Conservation (phyloP, 2,113 vertebrate genomes). For the Polypterus senegalus region DNA sequence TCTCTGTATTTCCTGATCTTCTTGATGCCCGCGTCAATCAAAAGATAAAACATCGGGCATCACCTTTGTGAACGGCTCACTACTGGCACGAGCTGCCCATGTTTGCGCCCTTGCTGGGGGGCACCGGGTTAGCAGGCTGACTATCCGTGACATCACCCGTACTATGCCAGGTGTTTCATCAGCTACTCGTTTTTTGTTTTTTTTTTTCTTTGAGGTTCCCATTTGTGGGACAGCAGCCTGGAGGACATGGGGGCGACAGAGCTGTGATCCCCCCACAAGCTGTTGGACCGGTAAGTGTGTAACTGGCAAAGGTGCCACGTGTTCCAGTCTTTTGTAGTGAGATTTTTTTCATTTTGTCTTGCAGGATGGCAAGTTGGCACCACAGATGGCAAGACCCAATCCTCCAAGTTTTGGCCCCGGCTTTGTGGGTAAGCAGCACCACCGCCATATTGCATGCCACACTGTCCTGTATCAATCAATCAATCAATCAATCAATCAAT, state of each 20-base stretch:
- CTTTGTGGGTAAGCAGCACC: slow-evolving; percentile 78
- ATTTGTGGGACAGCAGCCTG: slow-evolving; percentile 55
- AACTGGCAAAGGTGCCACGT: not conserved
- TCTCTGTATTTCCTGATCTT: too few relatives aligned
- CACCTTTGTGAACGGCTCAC: too few relatives aligned
- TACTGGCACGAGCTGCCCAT: too few relatives aligned
- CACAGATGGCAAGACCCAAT: slow-evolving; percentile 74
- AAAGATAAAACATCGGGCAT: too few relatives aligned
- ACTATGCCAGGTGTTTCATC: too few relatives aligned
- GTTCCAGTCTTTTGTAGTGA: not conserved
- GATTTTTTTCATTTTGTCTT: slow-evolving; percentile 15
- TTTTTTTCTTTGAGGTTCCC: slow-evolving; percentile 55
- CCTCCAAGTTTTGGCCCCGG: slow-evolving; percentile 81
- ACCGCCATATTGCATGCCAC: too few relatives aligned
- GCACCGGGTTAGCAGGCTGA: too few relatives aligned
- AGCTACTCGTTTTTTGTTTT: not conserved
- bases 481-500: too few relatives aligned
- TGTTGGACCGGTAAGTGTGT: slow-evolving; percentile 56
- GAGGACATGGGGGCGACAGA: slow-evolving; percentile 38
- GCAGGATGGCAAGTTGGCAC: slow-evolving; percentile 73
- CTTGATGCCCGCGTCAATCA: too few relatives aligned
- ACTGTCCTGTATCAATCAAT: too few relatives aligned
- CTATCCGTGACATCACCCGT: too few relatives aligned
- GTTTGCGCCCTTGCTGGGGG: too few relatives aligned
- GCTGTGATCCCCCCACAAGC: slow-evolving; percentile 47